phyloP scores from a whole-genome alignment of 2,113 vertebrate species.

The Erythrolamprus reginae region DNA sequence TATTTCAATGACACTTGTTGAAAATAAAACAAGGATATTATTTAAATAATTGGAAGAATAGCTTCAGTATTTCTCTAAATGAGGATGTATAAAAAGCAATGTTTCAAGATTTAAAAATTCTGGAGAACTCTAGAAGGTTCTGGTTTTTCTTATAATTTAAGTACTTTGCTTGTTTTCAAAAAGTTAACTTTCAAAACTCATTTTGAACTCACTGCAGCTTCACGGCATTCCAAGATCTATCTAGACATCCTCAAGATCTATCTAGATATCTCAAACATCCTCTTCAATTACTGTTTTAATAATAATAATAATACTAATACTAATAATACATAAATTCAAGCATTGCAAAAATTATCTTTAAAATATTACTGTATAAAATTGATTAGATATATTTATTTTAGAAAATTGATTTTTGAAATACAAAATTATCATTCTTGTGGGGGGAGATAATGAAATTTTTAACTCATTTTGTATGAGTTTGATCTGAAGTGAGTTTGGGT shows the following conservation, averaged over 20 bases:
- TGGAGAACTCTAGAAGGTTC: not conserved
- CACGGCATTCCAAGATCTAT: not conserved
- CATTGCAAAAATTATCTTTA: not conserved
- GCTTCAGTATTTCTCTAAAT: not conserved
- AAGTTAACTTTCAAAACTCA: not conserved
- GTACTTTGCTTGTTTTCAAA: not conserved
- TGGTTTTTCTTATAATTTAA: not conserved
- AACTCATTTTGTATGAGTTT: not conserved
- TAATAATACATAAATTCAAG: not conserved
- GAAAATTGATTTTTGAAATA: not conserved
- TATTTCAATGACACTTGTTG: not conserved
- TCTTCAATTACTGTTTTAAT: not conserved
- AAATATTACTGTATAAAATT: not conserved
- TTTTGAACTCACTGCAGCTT: not conserved
- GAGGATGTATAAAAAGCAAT: not conserved
- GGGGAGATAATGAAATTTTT: not conserved
- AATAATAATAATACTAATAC: too few species aligned
- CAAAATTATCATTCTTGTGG: not conserved
- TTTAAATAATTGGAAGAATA: not conserved
- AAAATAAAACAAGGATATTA: not conserved
- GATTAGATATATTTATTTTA: not conserved
- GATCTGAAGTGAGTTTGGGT: not conserved
- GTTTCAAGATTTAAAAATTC: not conserved
- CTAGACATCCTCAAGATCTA: not conserved
- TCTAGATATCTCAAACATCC: not conserved